Evolutionary conservation across 2,113 vertebrate genomes (phyloP).

Genomic region (Eira barbara): DNA sequence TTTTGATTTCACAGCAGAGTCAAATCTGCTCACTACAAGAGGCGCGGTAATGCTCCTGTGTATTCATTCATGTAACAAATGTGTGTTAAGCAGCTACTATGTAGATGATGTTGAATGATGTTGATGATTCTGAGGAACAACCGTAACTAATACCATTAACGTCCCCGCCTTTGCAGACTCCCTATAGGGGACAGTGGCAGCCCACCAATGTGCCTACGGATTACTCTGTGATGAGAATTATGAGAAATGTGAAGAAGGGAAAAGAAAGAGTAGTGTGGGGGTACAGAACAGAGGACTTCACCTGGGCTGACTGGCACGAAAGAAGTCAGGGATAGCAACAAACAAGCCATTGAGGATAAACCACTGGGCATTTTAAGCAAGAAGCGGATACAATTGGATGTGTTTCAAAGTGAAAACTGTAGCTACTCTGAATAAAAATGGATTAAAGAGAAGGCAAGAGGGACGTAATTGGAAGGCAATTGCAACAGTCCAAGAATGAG

Average conservation of each 20-base stretch:
- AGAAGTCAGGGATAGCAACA: neutral
- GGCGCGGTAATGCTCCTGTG: neutral
- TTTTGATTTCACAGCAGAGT: conserved; percentile 19
- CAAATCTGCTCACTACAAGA: neutral
- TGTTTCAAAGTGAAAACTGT: neutral
- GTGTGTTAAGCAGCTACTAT: neutral
- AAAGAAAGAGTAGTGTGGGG: neutral
- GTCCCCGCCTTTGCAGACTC: neutral
- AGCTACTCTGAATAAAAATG: neutral
- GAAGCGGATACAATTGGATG: neutral
- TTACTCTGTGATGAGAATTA: neutral
- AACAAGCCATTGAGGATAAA: neutral
- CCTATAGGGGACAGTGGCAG: neutral
- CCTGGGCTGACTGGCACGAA: neutral
- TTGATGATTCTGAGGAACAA: neutral
- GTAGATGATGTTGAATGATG: neutral
- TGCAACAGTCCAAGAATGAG: neutral
- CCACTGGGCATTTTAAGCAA: neutral
- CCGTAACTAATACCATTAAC: neutral
- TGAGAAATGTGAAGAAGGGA: neutral
- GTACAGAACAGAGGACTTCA: neutral
- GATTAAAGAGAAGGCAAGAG: neutral
- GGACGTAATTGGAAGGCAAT: neutral
- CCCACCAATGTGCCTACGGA: neutral
- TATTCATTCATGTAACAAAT: neutral